Evolutionary conservation across 2,888 invertebrate species (phyloP), one percentile per base, ranked within the genome.

Genomic region (Ptilodon capucinus): DNA sequence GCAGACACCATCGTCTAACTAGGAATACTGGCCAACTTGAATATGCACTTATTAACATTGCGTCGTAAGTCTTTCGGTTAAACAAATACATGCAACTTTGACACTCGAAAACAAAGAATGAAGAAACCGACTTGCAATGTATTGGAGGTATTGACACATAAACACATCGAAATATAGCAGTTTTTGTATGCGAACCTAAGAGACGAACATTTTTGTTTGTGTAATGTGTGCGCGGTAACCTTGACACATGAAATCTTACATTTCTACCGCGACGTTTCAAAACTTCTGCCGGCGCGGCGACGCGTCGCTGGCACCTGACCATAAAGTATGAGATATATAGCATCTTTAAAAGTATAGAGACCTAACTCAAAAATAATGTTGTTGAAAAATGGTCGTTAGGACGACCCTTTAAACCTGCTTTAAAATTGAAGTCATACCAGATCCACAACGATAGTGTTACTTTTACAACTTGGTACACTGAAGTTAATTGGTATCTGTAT

Each of bases 171-270:
- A 32, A 14, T 14, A 28, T 9, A n/a, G n/a, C n/a, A n/a, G n/a
- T n/a, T 3, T 28, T 28, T 28, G 28, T 9, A 28, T n/a, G 6
- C 8, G n/a, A 5, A 13, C 4, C 13, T n/a, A 32, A 13, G 13
- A n/a, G 17, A 16, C 34, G 34, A 16, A 6, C 9, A 14, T 1
- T 40, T 23, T 14, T 9, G 13, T 14, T 40, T 13, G 23, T 40
- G 25, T 40, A 40, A 25, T 23, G 19, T 25, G 13, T 39, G 23
- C 25, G n/a, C 25, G 16, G 19, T 16, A 23, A 40, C 25, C 40
- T 40, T 40, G 40, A 25, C 40, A 40, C 16, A 13, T 40, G 25
- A 7, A 40, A 40, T 25, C 40, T 16, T 40, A 9, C 25, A 40
- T 25, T 40, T 16, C 21, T 39, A 14, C 14, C 9, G 25, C 14